These are phyloP conservation scores for Heterocephalus glaber DNA, from an alignment of 2,113 vertebrate genomes.

Conservation along the genomic window DNA sequence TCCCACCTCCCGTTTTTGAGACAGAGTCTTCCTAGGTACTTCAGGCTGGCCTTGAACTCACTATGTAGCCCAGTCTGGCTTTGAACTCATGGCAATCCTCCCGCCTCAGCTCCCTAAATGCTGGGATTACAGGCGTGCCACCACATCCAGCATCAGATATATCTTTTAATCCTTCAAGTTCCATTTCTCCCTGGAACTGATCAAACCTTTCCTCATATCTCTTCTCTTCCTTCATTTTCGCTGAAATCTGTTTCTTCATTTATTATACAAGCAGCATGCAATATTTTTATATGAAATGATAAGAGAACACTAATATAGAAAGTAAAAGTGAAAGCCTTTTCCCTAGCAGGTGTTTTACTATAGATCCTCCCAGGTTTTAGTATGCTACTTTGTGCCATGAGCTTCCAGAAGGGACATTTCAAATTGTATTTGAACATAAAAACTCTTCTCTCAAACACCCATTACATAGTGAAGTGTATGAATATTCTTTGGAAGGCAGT, in stretches of 20 bases:
- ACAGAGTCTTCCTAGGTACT: background rate
- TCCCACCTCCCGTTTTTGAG: too few species aligned
- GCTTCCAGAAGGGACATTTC: background rate
- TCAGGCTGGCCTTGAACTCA: background rate
- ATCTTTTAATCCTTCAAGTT: conserved; percentile 4
- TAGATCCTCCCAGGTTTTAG: background rate
- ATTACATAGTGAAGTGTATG: background rate
- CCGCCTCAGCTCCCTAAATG: background rate
- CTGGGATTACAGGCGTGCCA: background rate
- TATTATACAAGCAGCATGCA: background rate
- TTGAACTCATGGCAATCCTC: background rate
- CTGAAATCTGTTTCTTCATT: background rate
- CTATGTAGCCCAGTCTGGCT: background rate
- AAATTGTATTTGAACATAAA: background rate
- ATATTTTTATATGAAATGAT: conserved; percentile 11
- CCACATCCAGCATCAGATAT: background rate
- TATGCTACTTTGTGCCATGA: background rate
- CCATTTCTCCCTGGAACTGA: background rate
- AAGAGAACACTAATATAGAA: background rate
- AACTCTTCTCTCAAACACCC: background rate
- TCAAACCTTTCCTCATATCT: background rate
- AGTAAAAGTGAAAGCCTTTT: background rate
- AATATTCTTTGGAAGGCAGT: conserved; percentile 11
- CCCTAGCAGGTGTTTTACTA: background rate
- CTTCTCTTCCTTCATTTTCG: conserved; percentile 40